Conservation (phyloP, 2,888 invertebrate genomes). For the Stegana nigrithorax region DNA sequence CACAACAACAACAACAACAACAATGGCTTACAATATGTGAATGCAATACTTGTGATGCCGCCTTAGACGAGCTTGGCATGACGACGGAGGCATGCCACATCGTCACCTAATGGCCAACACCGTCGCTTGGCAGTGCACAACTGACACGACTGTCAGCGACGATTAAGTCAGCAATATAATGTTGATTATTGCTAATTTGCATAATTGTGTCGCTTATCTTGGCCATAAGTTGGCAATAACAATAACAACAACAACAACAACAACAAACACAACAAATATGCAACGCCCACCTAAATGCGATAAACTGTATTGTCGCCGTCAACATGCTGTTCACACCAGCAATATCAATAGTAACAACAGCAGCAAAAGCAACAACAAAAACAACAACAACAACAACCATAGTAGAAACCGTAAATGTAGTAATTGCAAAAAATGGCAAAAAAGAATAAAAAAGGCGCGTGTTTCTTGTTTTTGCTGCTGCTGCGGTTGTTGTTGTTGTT, state of each 20-base stretch:
- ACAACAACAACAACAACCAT: background rate
- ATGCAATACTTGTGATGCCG: background rate
- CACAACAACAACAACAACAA: slow-evolving; percentile 4
- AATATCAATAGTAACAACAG: background rate
- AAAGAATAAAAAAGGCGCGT: too few species aligned
- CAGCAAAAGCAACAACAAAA: background rate
- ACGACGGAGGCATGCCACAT: background rate
- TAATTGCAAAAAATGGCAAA: too few species aligned
- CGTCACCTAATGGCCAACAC: slow-evolving; percentile 4
- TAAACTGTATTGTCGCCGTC: background rate
- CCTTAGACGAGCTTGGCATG: background rate
- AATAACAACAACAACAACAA: background rate
- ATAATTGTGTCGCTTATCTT: slow-evolving; percentile 62
- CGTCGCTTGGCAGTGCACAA: too few species aligned
- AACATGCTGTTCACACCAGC: slow-evolving; percentile 4
- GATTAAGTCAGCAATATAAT: slow-evolving; percentile 45
- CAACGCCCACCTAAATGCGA: too few species aligned
- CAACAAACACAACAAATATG: background rate
- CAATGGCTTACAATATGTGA: background rate
- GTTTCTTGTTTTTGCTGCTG: too few species aligned
- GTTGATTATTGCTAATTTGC: slow-evolving; percentile 56
- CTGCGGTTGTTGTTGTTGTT: too few species aligned
- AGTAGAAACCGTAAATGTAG: too few species aligned
- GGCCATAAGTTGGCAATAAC: slow-evolving; percentile 45
- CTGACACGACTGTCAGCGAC: slow-evolving; percentile 51